phyloP scores from a whole-genome alignment of 2,113 vertebrate genomes.

The Percopsis transmontana region DNA sequence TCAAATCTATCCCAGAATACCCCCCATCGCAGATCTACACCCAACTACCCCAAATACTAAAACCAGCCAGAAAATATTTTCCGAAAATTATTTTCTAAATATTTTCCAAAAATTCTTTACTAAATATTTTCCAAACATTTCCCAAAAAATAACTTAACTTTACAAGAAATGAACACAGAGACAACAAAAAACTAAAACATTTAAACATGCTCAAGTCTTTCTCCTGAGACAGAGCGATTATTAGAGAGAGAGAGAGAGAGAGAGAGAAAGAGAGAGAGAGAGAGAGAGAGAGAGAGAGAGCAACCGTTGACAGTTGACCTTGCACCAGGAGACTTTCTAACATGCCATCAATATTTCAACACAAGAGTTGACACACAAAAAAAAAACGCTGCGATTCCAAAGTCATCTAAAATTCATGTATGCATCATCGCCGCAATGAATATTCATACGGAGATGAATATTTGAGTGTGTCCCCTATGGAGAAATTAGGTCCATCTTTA shows the following conservation, averaged over 20 bases:
- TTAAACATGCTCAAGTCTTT: background rate
- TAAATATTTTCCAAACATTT: no score
- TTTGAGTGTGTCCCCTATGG: background rate
- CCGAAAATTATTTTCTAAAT: no score
- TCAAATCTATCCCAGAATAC: no score
- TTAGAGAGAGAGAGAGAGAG: background rate
- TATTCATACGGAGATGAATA: conserved; percentile 1
- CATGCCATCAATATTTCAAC: conserved; percentile 1
- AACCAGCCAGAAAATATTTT: background rate
- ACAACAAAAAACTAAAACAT: no score
- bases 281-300: background rate
- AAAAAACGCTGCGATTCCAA: background rate
- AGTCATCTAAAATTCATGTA: background rate
- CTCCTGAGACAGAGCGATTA: conserved; percentile 5
- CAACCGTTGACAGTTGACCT: background rate
- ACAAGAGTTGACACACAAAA: background rate
- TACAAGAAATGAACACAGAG: no score
- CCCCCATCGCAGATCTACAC: no score
- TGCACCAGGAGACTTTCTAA: background rate
- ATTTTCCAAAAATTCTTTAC: no score
- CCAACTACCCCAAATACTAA: no score
- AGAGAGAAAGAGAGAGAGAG: background rate
- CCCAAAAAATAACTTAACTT: no score
- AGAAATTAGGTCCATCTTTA: conserved; percentile 2
- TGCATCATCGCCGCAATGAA: background rate